Evolutionary conservation across 2,888 invertebrate species (phyloP).

Genomic region (Desoria tigrina): DNA sequence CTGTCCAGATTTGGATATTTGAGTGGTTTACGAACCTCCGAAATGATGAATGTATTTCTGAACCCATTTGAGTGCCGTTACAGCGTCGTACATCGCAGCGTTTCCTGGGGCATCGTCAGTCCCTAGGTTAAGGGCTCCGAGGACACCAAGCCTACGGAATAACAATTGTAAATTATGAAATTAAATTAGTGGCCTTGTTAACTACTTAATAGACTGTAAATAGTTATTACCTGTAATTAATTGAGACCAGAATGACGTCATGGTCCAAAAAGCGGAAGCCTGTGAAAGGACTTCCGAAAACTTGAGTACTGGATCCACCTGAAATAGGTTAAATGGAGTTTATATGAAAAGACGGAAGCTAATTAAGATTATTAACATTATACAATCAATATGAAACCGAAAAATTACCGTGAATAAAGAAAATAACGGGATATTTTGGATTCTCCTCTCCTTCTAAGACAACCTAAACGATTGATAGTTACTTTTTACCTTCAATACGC

Average conservation of each 20-base stretch:
- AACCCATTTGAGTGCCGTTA: constrained; percentile 43
- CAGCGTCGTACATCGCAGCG: constrained; percentile 40
- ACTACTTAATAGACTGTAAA: background rate
- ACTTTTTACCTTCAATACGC: too few species aligned
- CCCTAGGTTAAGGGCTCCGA: constrained; percentile 26
- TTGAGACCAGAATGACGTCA: constrained; percentile 31
- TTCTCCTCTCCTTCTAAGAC: constrained; percentile 14
- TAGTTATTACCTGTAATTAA: constrained; percentile 30
- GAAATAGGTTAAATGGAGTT: too few species aligned
- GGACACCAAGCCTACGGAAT: constrained; percentile 4
- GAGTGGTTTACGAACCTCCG: constrained; percentile 31
- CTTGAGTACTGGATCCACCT: constrained; percentile 18
- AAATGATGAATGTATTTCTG: constrained; percentile 40
- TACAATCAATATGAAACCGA: too few species aligned
- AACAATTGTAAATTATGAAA: background rate
- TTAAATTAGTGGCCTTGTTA: background rate
- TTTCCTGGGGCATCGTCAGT: constrained; percentile 47
- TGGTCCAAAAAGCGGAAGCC: constrained; percentile 34
- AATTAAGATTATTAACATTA: too few species aligned
- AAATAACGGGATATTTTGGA: constrained; percentile 30
- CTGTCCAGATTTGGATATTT: background rate
- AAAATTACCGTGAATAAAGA: constrained; percentile 44
- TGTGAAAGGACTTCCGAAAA: constrained; percentile 5
- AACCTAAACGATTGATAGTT: constrained; percentile 15
- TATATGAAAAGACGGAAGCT: too few species aligned